Evolutionary conservation across 2,888 invertebrate species (phyloP).

Genomic region (Diloba caeruleocephala): DNA sequence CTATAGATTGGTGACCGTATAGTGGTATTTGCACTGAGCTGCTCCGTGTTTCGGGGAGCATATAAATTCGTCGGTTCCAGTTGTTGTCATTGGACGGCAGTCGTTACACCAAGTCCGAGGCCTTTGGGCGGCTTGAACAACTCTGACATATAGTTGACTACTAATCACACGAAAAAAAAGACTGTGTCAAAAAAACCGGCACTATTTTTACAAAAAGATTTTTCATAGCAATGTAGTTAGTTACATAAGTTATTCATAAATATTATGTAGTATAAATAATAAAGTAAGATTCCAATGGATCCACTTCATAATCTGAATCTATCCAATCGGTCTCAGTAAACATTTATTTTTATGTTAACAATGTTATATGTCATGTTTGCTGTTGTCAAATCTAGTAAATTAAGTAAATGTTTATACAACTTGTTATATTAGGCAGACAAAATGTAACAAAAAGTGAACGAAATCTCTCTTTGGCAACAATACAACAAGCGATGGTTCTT

Average conservation of each 20-base stretch:
- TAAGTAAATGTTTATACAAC: conserved; percentile 18
- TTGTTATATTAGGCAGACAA: conserved; percentile 7
- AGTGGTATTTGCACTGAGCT: no score
- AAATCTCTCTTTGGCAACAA: conserved; percentile 29
- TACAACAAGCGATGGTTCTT: conserved; percentile 20
- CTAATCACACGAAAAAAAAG: no score
- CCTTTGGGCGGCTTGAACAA: no score
- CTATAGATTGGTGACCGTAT: no score
- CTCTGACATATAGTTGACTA: no score
- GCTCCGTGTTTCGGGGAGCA: no score
- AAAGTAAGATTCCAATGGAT: background rate
- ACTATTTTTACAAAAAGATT: conserved; percentile 11
- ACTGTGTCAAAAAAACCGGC: conserved; percentile 6
- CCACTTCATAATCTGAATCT: background rate
- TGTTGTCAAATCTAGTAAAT: conserved; percentile 8
- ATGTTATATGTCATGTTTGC: background rate
- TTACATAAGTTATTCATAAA: conserved; percentile 3
- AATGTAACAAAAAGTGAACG: conserved; percentile 18
- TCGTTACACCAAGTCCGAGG: no score
- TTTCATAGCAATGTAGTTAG: conserved; percentile 7
- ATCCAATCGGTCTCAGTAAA: conserved; percentile 5
- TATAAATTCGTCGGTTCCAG: no score
- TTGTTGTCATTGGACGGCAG: no score
- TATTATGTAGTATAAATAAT: background rate
- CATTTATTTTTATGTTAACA: conserved; percentile 1